These are phyloP conservation scores for Cricetomys ansorgei DNA, from an alignment of 2,113 vertebrate species.

Conservation along the genomic window DNA sequence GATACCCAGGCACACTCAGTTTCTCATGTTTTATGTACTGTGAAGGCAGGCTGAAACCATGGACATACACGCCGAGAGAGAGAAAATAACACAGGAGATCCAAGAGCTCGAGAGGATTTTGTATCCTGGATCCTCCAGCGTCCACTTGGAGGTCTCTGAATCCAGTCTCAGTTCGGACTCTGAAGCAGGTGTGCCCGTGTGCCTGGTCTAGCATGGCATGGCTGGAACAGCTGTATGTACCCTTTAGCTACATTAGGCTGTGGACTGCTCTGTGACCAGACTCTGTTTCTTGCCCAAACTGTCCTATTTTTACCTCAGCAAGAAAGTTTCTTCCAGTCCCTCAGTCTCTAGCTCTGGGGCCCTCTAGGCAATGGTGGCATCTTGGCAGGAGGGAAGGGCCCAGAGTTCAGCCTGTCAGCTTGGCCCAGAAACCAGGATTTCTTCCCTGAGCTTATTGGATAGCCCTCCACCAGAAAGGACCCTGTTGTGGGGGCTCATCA, in stretches of 20 bases:
- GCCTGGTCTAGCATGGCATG: accelerated
- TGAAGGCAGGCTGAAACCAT: background rate
- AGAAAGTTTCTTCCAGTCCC: accelerated
- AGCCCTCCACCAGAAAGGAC: background rate
- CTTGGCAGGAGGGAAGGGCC: too few relatives aligned
- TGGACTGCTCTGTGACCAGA: too few relatives aligned
- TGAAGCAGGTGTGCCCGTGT: conserved; percentile 22
- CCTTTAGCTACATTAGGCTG: accelerated
- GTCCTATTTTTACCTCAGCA: background rate
- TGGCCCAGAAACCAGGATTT: background rate
- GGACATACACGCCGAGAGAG: conserved; percentile 83
- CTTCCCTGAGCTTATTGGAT: background rate
- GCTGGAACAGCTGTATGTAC: accelerated
- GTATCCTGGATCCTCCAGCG: conserved; percentile 12
- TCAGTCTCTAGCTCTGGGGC: background rate
- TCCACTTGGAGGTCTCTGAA: conserved; percentile 18
- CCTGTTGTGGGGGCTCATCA: background rate
- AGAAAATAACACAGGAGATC: conserved; percentile 88
- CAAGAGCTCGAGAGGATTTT: conserved; percentile 87
- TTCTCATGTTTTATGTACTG: accelerated
- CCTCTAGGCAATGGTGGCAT: background rate
- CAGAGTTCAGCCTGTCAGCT: background rate
- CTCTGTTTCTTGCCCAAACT: background rate
- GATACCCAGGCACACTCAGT: accelerated
- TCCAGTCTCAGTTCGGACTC: conserved; percentile 77